Conservation (phyloP, 2,888 invertebrate genomes). For the Synergus laeviventris region DNA sequence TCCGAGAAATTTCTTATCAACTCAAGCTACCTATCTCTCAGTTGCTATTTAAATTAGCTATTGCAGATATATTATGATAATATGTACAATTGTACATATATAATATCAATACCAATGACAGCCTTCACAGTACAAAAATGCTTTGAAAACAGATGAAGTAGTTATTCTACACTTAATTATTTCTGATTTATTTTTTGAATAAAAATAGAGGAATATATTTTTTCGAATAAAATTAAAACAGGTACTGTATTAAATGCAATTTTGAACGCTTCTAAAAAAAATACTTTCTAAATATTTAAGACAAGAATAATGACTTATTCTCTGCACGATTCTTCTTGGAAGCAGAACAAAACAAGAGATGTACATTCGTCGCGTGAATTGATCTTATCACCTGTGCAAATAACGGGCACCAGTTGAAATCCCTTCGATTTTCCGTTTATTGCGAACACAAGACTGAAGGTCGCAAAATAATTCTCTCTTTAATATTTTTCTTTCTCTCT, state of each 20-base stretch:
- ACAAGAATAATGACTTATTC: constrained; percentile 7
- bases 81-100: too few species aligned
- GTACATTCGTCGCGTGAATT: constrained; percentile 17
- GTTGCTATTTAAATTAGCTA: not conserved
- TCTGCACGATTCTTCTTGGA: not conserved
- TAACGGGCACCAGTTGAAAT: constrained; percentile 9
- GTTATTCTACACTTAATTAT: too few species aligned
- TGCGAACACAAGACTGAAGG: constrained; percentile 49
- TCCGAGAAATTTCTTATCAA: constrained; percentile 44
- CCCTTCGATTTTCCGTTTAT: constrained; percentile 44
- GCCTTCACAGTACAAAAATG: too few species aligned
- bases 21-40: constrained; percentile 19
- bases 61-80: too few species aligned
- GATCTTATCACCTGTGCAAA: constrained; percentile 37
- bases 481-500: constrained; percentile 48
- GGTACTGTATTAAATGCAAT: too few species aligned
- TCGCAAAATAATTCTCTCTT: constrained; percentile 49
- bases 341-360: constrained; percentile 4
- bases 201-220: too few species aligned
- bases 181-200: too few species aligned
- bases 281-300: not conserved
- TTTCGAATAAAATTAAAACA: too few species aligned
- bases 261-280: too few species aligned
- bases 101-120: too few species aligned
- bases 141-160: too few species aligned